Evolutionary conservation across 2,888 invertebrate genomes (phyloP).

Genomic region (Lobophora halterata): DNA sequence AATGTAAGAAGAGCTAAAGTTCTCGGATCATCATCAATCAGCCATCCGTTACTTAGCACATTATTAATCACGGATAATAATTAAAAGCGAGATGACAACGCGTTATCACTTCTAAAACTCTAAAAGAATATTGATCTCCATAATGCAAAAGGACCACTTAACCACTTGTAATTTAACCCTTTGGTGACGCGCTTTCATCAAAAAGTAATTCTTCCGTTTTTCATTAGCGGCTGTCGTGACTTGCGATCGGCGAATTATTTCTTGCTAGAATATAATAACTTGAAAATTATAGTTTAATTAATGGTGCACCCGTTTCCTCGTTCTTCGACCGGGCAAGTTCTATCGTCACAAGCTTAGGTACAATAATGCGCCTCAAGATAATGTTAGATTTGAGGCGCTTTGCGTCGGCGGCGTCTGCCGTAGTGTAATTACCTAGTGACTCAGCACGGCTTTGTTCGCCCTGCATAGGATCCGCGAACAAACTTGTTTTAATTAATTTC

Average conservation of each 20-base stretch:
- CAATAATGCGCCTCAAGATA: slow-evolving; percentile 60
- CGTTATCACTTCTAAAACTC: slow-evolving; percentile 60
- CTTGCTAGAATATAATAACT: no score
- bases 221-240: neutral
- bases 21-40: slow-evolving; percentile 71
- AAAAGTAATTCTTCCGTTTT: no score
- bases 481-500: slow-evolving; percentile 82
- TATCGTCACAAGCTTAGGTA: slow-evolving; percentile 42
- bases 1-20: slow-evolving; percentile 61
- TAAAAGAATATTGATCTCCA: slow-evolving; percentile 47
- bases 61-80: slow-evolving; percentile 78
- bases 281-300: slow-evolving; percentile 29
- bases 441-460: slow-evolving; percentile 78
- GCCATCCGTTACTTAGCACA: slow-evolving; percentile 66
- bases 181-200: no score
- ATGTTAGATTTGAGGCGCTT: slow-evolving; percentile 70
- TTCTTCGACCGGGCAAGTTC: slow-evolving; percentile 24
- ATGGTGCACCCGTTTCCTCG: slow-evolving; percentile 11
- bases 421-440: slow-evolving; percentile 77
- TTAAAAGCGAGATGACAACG: slow-evolving; percentile 79
- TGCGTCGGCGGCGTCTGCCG: slow-evolving; percentile 52
- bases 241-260: no score
- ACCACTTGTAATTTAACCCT: slow-evolving; percentile 33
- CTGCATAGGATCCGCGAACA: slow-evolving; percentile 80
- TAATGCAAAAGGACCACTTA: slow-evolving; percentile 36